Percentiles rank a stretch among this genome's conserved stretches.
Conservation (phyloP, 2,888 invertebrate species). For the Azorinus chamasolen region DNA sequence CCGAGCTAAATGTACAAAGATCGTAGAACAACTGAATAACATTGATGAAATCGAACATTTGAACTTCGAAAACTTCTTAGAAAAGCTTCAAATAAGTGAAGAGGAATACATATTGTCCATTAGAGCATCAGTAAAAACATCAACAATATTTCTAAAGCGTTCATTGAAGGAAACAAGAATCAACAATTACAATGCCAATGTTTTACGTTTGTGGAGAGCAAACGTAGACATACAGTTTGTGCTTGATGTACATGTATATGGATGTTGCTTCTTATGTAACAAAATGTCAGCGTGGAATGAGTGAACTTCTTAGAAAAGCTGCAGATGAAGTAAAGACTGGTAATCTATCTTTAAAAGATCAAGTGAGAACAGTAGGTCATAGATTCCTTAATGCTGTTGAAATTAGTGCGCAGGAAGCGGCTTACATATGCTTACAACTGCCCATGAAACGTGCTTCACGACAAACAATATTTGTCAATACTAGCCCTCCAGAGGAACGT, state of each 20-base stretch:
- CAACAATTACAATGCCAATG: neutral
- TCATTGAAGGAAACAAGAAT: neutral
- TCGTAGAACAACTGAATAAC: too few relatives aligned
- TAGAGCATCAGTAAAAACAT: constrained; percentile 26
- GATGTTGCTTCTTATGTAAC: constrained; percentile 62
- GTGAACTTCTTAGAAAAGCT: constrained; percentile 52
- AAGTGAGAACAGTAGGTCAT: constrained; percentile 62
- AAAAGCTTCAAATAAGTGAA: neutral
- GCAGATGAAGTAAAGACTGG: too few relatives aligned
- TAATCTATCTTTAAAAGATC: too few relatives aligned
- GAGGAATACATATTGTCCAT: neutral
- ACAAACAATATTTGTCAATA: constrained; percentile 62
- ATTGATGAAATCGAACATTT: too few relatives aligned
- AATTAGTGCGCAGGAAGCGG: constrained; percentile 60
- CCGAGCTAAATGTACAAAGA: too few relatives aligned
- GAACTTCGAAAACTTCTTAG: too few relatives aligned
- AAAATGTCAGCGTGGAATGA: constrained; percentile 65
- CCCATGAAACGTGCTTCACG: constrained; percentile 55
- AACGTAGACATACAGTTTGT: constrained; percentile 52
- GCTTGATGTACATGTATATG: constrained; percentile 59
- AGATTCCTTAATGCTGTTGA: constrained; percentile 67
- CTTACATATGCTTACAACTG: too few relatives aligned
- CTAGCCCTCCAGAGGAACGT: constrained; percentile 66
- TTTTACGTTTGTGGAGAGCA: constrained; percentile 27
- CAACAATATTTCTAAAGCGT: constrained; percentile 40